Conservation (phyloP, 2,797 vertebrate genomes). For the Xiphophorus birchmanni region DNA sequence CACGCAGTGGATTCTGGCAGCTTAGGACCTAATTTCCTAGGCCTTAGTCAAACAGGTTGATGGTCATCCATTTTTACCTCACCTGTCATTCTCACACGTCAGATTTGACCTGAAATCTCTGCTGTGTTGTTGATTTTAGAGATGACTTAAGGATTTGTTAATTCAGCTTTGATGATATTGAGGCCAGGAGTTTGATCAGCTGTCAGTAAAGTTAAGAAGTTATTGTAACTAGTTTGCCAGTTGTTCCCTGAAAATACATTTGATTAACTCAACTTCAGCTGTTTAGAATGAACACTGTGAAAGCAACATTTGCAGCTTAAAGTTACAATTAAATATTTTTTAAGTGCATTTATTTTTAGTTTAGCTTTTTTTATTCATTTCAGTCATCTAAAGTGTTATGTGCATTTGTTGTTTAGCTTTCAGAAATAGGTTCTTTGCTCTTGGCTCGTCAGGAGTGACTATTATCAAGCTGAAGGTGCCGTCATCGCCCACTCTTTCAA, state of each 20-base stretch:
- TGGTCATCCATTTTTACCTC: slow-evolving; percentile 26
- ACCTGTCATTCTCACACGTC: slow-evolving; percentile 4
- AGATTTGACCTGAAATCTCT: slow-evolving; percentile 7
- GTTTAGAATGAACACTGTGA: neutral
- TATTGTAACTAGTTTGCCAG: neutral
- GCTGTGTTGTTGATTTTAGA: neutral
- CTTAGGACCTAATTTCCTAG: neutral
- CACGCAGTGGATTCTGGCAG: slow-evolving; percentile 39
- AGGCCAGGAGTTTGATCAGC: neutral
- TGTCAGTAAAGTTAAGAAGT: neutral
- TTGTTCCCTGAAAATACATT: neutral
- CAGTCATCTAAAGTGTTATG: neutral
- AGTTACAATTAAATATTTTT: neutral
- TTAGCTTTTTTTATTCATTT: neutral
- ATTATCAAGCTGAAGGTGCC: too few species aligned
- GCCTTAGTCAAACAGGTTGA: slow-evolving; percentile 44
- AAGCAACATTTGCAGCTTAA: neutral
- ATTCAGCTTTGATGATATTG: neutral
- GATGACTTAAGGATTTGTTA: too few species aligned
- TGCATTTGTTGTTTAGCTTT: neutral
- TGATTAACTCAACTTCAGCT: neutral
- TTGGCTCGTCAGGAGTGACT: too few species aligned
- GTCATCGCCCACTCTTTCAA: neutral
- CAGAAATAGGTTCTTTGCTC: neutral
- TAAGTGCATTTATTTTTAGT: neutral